Conservation (phyloP, 1,140 invertebrate genomes). For the Aphelinus atriplicis region DNA sequence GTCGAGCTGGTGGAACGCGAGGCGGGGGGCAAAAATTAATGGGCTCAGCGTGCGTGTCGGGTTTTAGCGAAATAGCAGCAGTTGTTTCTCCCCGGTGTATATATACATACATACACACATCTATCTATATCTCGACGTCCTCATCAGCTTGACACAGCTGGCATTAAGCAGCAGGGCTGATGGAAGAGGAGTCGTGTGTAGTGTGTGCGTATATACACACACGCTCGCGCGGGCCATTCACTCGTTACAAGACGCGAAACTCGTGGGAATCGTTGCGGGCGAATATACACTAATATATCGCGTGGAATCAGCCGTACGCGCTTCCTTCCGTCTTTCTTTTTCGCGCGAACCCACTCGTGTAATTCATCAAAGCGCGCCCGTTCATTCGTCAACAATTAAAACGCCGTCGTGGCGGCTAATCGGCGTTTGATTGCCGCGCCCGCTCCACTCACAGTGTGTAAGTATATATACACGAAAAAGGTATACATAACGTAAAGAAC, state of each 20-base stretch:
- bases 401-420: not conserved
- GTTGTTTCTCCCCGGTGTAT: not conserved
- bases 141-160: not conserved
- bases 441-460: not conserved
- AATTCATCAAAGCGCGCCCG: not conserved
- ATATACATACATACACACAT: no score
- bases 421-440: not conserved
- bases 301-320: no score
- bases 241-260: conserved; percentile 47
- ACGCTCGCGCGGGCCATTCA: conserved; percentile 33
- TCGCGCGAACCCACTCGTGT: not conserved
- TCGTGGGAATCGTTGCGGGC: conserved; percentile 41
- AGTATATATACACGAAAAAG: not conserved
- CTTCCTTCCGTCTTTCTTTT: not conserved
- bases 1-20: no score
- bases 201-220: no score
- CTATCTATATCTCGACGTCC: not conserved
- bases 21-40: no score
- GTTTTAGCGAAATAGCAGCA: no score
- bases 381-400: conserved; percentile 2
- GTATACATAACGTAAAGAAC: no score
- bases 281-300: no score
- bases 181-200: conserved; percentile 26
- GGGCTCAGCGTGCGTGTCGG: no score
- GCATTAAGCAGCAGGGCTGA: not conserved